A percentile compares a stretch with the other conserved stretches of the same genome.
phyloP scores from a whole-genome alignment of 2,797 vertebrate species.

The Delichon dasypus region DNA sequence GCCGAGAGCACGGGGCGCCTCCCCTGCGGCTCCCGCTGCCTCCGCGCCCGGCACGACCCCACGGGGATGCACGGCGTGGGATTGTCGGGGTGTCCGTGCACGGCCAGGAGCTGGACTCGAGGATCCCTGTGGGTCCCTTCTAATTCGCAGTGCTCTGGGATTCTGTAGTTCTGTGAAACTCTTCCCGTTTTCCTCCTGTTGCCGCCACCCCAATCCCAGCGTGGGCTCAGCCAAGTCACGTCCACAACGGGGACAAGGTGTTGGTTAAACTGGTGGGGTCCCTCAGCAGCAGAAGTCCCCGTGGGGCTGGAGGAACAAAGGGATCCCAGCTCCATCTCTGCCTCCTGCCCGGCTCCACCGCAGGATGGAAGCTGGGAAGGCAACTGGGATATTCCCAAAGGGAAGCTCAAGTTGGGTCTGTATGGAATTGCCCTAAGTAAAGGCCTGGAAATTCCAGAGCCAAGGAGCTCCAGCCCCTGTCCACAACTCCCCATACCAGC shows the following conservation, averaged over 20 bases:
- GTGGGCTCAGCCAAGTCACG: background rate
- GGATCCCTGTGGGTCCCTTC: too few species aligned
- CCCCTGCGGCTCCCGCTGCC: accelerated
- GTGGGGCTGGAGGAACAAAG: background rate
- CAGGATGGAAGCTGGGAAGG: background rate
- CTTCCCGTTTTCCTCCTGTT: background rate
- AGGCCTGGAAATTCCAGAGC: background rate
- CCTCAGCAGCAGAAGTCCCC: background rate
- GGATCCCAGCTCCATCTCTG: background rate
- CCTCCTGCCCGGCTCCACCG: background rate
- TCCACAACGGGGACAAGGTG: background rate
- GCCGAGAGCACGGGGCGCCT: accelerated
- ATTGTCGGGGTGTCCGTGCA: background rate
- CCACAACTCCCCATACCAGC: background rate
- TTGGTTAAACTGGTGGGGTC: background rate
- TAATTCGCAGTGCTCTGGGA: background rate
- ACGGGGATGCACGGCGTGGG: accelerated
- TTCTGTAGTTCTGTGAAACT: background rate
- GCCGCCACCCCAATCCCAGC: accelerated
- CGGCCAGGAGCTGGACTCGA: background rate
- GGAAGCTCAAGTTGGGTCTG: background rate
- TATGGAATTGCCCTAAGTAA: background rate
- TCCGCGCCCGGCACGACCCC: accelerated
- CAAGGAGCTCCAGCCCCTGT: background rate
- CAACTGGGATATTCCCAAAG: background rate